Base-by-base conservation (phyloP, 30 jellyfish, hydroid and myxozoan genomes). In the Sanderia malayensis region DNA sequence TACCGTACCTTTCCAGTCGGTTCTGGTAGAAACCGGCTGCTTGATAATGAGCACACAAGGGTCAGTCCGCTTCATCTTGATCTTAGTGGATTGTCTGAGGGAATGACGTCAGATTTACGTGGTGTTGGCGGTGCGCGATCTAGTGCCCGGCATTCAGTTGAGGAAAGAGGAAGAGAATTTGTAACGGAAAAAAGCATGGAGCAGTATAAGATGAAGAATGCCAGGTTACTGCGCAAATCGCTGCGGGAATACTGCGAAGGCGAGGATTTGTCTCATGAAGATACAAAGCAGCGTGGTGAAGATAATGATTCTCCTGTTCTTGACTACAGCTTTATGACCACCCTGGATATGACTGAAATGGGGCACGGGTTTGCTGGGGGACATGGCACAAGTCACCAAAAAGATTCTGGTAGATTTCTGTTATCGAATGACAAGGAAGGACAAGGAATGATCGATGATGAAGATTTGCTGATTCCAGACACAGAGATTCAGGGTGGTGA, bases 161-260 rank as follows among this genome's bases (percentile, higher is more conserved):
- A 32, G 18, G 88, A 73, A 26, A 45, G 64, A 17, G 87, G 87
- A 25, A 45, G 58, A 15, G 82, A 78, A n/a, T 76, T 78, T 59
- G 76, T 78, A 0, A 78, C 89, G 46, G 30, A 26, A 8, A 32
- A 15, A 34, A 78, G 89, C 27, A 78, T 78, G 89, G 82, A 66
- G 13, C 31, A 34, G 18, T 78, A 78, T 37, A 67, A 41, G 44
- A 78, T 28, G 44, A 78, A 67, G 69, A 78, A 81, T 1, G 81
- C 80, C 17, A 31, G 30, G 34, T 82, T 78, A 0, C 55, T 78
- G 11, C 69, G 46, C 6, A 79, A 63, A 24, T 78, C 89, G 17
- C 44, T 78, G 61, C 46, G 26, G 15, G 67, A 65, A 27, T 78
- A 46, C 52, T 49, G 25, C 2, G 64, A 7, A 49, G 75, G 59